These are phyloP conservation scores for Heliconius aoede DNA, from an alignment of 2,888 invertebrate species.

Conservation along the genomic window DNA sequence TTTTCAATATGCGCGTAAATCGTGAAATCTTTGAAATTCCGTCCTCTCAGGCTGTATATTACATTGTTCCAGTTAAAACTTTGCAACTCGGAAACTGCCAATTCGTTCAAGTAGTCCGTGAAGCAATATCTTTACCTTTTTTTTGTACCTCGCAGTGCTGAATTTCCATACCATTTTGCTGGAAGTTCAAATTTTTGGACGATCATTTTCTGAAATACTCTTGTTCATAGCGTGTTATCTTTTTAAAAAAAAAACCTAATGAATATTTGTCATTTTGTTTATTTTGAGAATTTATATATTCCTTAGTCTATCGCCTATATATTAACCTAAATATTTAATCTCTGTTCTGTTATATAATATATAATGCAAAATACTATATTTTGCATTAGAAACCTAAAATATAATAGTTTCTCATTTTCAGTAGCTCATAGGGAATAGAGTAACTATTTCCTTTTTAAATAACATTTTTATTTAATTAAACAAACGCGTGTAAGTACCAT, in stretches of 20 bases:
- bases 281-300: not conserved
- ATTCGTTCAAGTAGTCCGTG: conserved; percentile 30
- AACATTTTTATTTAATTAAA: not conserved
- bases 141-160: conserved; percentile 3
- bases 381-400: not conserved
- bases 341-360: not conserved
- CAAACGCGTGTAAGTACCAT: too few relatives aligned
- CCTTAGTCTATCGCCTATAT: too few relatives aligned
- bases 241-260: not conserved
- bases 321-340: too few relatives aligned
- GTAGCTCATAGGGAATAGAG: too few relatives aligned
- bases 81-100: conserved; percentile 32
- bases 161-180: conserved; percentile 8
- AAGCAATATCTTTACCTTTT: conserved; percentile 31
- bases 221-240: not conserved
- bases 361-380: not conserved
- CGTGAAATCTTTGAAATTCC: conserved; percentile 20
- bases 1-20: conserved; percentile 5
- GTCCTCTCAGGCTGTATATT: conserved; percentile 10
- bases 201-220: conserved; percentile 6
- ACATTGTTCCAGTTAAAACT: conserved; percentile 19
- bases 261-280: conserved; percentile 9
- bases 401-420: not conserved
- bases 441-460: too few relatives aligned
- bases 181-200: conserved; percentile 9